Percentiles rank a stretch among this genome's conserved stretches.
These are phyloP conservation scores for Pogonomyrmex californicus DNA, from an alignment of 1,140 invertebrate species.

Conservation along the genomic window DNA sequence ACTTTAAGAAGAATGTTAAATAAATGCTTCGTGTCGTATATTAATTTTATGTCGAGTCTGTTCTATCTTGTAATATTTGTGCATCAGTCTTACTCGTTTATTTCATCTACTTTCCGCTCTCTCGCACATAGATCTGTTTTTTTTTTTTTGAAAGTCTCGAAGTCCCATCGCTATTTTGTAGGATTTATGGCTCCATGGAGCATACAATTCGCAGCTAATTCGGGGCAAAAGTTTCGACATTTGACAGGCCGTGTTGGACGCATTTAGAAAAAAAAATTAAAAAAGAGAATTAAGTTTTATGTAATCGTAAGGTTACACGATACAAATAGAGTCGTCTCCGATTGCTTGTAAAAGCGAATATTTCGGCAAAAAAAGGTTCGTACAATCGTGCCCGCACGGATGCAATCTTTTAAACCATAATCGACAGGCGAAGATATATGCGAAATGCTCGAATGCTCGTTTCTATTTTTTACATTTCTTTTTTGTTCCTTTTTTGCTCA, in stretches of 20 bases:
- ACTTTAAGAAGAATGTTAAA: constrained; percentile 27
- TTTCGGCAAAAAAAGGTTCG: constrained; percentile 71
- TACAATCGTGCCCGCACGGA: constrained; percentile 27
- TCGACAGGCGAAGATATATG: constrained; percentile 13
- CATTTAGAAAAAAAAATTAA: constrained; percentile 29
- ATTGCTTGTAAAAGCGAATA: constrained; percentile 74
- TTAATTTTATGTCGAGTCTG: background rate
- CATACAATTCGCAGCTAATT: constrained; percentile 71
- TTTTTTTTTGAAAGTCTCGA: background rate
- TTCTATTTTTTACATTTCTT: constrained; percentile 60
- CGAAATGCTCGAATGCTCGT: constrained; percentile 49
- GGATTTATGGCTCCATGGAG: constrained; percentile 19
- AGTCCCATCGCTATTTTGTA: constrained; percentile 48
- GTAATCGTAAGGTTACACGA: constrained; percentile 44
- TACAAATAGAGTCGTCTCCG: constrained; percentile 43
- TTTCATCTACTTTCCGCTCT: background rate
- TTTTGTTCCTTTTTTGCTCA: constrained; percentile 24
- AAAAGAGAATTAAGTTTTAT: constrained; percentile 46
- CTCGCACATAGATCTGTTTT: background rate
- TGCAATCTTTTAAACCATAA: constrained; percentile 1
- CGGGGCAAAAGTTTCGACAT: constrained; percentile 68
- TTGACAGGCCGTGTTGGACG: constrained; percentile 7
- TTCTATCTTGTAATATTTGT: constrained; percentile 12
- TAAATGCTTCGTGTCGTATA: background rate
- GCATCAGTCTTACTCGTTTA: background rate